Evolutionary conservation across 2,797 vertebrate species (phyloP).

Genomic region (Sphenopsis melanotis): DNA sequence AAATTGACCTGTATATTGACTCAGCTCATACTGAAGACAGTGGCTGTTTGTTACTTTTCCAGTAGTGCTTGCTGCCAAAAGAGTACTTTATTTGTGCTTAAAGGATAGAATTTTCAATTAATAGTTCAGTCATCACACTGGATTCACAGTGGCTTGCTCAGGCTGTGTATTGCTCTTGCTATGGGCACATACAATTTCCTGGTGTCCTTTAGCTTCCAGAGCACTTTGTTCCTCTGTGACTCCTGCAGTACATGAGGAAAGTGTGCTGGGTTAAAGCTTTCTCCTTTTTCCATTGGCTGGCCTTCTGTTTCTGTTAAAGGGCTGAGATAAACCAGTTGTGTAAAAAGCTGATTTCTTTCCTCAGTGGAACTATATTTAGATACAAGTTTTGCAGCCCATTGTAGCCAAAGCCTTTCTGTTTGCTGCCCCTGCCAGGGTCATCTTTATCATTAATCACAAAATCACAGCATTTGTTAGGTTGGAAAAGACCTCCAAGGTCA

Average conservation of each 20-base stretch:
- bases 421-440: not conserved
- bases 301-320: slow-evolving; percentile 6
- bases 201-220: not conserved
- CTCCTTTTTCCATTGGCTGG: not conserved
- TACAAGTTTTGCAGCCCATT: not conserved
- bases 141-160: not conserved
- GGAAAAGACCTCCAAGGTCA: not conserved
- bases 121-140: not conserved
- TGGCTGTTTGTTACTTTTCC: not conserved
- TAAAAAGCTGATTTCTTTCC: not conserved
- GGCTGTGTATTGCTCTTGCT: not conserved
- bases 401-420: not conserved
- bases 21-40: not conserved
- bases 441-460: not conserved
- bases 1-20: not conserved
- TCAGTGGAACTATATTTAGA: not conserved
- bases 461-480: not conserved
- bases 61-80: not conserved
- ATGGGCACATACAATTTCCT: not conserved
- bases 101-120: slow-evolving; percentile 20
- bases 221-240: not conserved
- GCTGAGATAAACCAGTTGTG: not conserved
- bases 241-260: not conserved
- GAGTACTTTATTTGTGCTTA: not conserved
- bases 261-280: not conserved